Percentiles rank a stretch among this genome's conserved stretches.
Evolutionary conservation across 2,888 invertebrate genomes (phyloP).

Genomic region (Limnephilus auricula): DNA sequence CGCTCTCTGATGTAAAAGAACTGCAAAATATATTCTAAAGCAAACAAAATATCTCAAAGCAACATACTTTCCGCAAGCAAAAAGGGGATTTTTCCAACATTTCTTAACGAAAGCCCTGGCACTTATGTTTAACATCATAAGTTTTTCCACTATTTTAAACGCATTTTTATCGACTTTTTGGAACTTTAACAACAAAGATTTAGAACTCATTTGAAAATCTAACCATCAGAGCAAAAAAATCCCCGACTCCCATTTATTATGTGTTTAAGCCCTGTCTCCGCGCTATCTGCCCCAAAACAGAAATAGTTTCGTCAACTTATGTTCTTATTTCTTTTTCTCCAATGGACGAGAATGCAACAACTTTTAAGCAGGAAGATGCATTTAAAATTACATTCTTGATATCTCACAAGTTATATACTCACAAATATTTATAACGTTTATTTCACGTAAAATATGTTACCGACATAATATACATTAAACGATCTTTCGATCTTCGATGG

Average conservation of each 20-base stretch:
- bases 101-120: too few species aligned
- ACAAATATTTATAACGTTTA: too few species aligned
- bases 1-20: too few species aligned
- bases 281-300: slow-evolving; percentile 44
- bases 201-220: not conserved
- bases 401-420: too few species aligned
- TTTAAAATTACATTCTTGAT: not conserved
- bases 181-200: not conserved
- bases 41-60: too few species aligned
- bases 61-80: too few species aligned
- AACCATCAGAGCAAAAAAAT: slow-evolving; percentile 41
- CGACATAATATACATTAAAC: not conserved
- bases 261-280: slow-evolving; percentile 52
- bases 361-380: not conserved
- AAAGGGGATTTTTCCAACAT: too few species aligned
- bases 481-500: not conserved
- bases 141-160: too few species aligned
- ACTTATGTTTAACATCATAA: too few species aligned
- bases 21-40: too few species aligned
- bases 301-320: slow-evolving; percentile 46
- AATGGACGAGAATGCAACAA: slow-evolving; percentile 1
- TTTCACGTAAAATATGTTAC: not conserved
- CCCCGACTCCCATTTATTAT: slow-evolving; percentile 57
- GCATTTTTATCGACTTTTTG: too few species aligned
- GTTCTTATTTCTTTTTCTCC: slow-evolving; percentile 39